Conservation (phyloP, 2,888 invertebrate species). For the Lutraria lutraria region DNA sequence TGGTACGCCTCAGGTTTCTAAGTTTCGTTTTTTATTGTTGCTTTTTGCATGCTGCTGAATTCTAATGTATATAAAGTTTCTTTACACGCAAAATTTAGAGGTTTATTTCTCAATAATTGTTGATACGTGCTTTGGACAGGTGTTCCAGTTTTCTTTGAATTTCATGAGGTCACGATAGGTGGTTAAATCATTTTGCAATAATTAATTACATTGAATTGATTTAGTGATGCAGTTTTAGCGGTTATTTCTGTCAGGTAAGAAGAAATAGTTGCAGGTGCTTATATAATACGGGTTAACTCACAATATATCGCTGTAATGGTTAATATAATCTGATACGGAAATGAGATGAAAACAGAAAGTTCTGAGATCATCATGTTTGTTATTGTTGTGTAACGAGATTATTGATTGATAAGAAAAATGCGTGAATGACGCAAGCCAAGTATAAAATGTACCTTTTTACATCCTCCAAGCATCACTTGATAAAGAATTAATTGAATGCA, state of each 20-base stretch:
- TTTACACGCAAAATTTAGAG: conserved; percentile 27
- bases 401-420: too few relatives aligned
- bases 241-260: background rate
- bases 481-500: background rate
- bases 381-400: background rate
- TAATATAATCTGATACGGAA: background rate
- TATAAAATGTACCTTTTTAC: background rate
- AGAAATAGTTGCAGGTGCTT: background rate
- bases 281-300: background rate
- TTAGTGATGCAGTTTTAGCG: background rate
- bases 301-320: background rate
- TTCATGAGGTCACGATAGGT: conserved; percentile 22
- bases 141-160: conserved; percentile 32
- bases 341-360: background rate
- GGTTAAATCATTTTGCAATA: background rate
- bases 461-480: background rate
- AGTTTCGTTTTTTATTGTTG: conserved; percentile 36
- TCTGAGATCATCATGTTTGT: background rate
- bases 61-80: conserved; percentile 33
- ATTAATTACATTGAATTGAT: background rate
- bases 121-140: conserved; percentile 30
- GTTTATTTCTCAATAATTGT: conserved; percentile 37
- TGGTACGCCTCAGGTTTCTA: conserved; percentile 28
- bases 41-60: conserved; percentile 29
- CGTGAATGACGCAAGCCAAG: too few relatives aligned